Percentiles rank a stretch among this genome's conserved stretches.
Conservation (phyloP, 2,113 vertebrate species). For the Python bivittatus region DNA sequence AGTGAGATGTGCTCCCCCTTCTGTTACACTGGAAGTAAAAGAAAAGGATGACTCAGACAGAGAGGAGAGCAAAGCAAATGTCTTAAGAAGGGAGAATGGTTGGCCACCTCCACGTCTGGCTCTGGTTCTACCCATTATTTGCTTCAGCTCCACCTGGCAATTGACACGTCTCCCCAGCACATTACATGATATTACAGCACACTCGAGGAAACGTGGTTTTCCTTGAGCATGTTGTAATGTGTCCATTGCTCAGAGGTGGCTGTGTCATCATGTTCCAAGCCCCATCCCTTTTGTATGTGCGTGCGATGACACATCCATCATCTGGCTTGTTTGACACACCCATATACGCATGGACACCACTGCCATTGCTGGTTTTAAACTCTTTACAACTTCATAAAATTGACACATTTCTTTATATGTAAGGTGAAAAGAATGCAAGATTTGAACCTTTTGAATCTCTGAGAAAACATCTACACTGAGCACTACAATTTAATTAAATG, state of each 20-base stretch:
- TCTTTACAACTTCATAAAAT: background rate
- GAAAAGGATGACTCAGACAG: too few species aligned
- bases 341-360: too few species aligned
- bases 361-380: background rate
- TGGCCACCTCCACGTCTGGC: background rate
- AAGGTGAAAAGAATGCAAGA: background rate
- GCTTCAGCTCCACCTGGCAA: too few species aligned
- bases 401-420: background rate
- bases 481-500: conserved; percentile 1
- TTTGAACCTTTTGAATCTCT: background rate
- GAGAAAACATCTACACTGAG: background rate
- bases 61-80: background rate
- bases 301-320: background rate
- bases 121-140: too few species aligned
- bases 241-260: too few species aligned
- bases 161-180: too few species aligned
- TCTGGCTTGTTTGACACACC: too few species aligned
- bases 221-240: too few species aligned
- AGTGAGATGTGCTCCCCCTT: background rate
- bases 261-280: too few species aligned
- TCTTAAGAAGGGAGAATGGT: background rate
- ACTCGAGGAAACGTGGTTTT: too few species aligned
- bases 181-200: too few species aligned
- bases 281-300: too few species aligned
- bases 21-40: background rate